phyloP scores from a whole-genome alignment of 2,113 vertebrate species.

The Peromyscus maniculatus region DNA sequence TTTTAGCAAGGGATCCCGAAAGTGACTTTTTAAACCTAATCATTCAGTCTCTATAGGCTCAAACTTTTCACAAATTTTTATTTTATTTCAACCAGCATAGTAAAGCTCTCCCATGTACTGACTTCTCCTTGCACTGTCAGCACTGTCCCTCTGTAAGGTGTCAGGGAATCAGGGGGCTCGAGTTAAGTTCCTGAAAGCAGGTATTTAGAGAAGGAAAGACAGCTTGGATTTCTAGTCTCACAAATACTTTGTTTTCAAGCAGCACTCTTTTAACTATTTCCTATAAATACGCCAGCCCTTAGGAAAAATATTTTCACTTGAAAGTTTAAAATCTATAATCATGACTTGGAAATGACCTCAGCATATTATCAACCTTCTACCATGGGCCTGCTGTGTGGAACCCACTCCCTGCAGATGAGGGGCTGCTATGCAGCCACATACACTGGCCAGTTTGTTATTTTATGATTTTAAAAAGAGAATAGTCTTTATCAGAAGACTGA shows the following conservation, averaged over 20 bases:
- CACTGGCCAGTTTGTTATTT: not conserved
- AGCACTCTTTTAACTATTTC: conserved; percentile 63
- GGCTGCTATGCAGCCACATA: conserved; percentile 1
- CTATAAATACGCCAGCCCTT: conserved; percentile 54
- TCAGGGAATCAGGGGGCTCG: conserved; percentile 11
- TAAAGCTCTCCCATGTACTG: not conserved
- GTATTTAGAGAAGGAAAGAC: conserved; percentile 8
- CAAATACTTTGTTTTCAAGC: conserved; percentile 57
- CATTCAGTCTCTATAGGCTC: not conserved
- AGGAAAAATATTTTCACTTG: conserved; percentile 69
- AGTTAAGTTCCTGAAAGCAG: conserved; percentile 40
- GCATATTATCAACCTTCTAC: conserved; percentile 47
- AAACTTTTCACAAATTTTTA: not conserved
- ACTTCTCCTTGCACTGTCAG: not conserved
- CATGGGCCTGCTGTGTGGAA: conserved; percentile 26
- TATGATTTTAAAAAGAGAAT: conserved; percentile 29
- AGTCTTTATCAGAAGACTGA: not conserved
- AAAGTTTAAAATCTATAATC: conserved; percentile 68
- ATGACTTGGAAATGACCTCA: conserved; percentile 62
- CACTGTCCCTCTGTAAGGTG: not conserved
- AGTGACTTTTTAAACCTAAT: conserved; percentile 30
- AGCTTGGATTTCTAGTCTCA: conserved; percentile 5
- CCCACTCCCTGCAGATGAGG: conserved; percentile 10
- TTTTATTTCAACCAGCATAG: conserved; percentile 46
- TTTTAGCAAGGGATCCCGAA: not conserved